Percentiles rank a stretch among this genome's conserved stretches.
These are phyloP conservation scores for Melanotaenia pygmaea DNA, from an alignment of 2,797 vertebrate genomes.

Conservation along the genomic window DNA sequence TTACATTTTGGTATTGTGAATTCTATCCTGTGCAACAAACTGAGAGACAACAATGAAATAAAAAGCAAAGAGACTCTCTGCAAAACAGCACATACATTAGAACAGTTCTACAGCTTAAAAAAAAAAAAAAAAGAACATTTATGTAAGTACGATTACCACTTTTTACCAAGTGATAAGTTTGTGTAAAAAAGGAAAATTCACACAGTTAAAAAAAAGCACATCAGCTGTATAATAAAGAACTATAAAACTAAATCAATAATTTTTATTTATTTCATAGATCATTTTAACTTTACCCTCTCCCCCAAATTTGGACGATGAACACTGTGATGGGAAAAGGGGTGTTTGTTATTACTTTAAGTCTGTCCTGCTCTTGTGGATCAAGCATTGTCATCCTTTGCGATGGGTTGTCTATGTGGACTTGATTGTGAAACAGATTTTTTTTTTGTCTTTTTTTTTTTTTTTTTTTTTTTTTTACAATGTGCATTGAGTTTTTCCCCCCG, in stretches of 20 bases:
- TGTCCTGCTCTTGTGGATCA: slow-evolving; percentile 83
- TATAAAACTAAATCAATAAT: slow-evolving; percentile 98
- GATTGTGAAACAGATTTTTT: slow-evolving; percentile 80
- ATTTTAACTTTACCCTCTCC: slow-evolving; percentile 85
- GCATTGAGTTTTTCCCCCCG: slow-evolving; percentile 68
- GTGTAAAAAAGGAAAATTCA: slow-evolving; percentile 91
- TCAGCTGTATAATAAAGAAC: slow-evolving; percentile 98
- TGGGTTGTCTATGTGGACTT: slow-evolving; percentile 80
- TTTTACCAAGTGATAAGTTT: slow-evolving; percentile 87
- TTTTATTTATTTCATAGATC: slow-evolving; percentile 82
- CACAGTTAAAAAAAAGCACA: slow-evolving; percentile 97
- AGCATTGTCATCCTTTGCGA: slow-evolving; percentile 80
- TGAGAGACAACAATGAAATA: slow-evolving; percentile 50
- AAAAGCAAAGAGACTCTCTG: slow-evolving; percentile 82
- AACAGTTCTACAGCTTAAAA: slow-evolving; percentile 93
- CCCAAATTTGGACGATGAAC: slow-evolving; percentile 86
- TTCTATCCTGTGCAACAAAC: slow-evolving; percentile 82
- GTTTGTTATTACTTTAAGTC: slow-evolving; percentile 85
- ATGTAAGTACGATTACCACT: slow-evolving; percentile 86
- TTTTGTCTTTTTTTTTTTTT: slow-evolving; percentile 51
- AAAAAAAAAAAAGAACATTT: slow-evolving; percentile 75
- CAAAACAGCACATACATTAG: slow-evolving; percentile 85
- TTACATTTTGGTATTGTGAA: slow-evolving; percentile 78
- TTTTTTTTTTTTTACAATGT: slow-evolving; percentile 83
- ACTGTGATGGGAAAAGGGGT: slow-evolving; percentile 85